Percentiles rank a stretch among this genome's conserved stretches.
phyloP scores from a whole-genome alignment of 2,113 vertebrate species.

The Gadus macrocephalus region DNA sequence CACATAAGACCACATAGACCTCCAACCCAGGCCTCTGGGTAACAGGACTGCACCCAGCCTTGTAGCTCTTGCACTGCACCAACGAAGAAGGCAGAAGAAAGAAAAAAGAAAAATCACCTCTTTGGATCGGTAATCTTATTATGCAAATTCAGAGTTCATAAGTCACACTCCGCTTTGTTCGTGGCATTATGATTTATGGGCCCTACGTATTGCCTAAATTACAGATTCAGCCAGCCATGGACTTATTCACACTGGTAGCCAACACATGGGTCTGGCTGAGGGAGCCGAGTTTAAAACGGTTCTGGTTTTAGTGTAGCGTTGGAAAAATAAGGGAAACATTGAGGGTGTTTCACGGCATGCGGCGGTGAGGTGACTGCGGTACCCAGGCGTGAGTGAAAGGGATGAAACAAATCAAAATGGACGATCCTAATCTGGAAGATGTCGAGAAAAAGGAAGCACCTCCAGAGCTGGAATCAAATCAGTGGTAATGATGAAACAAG shows the following conservation, averaged over 20 bases:
- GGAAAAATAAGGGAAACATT: not conserved
- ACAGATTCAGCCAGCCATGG: conserved; percentile 13
- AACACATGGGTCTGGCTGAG: not conserved
- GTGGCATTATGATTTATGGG: conserved; percentile 56
- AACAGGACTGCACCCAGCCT: too few species aligned
- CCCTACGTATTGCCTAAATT: conserved; percentile 36
- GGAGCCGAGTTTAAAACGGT: not conserved
- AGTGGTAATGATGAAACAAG: conserved; percentile 16
- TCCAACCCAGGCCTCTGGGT: not conserved
- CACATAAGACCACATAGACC: not conserved
- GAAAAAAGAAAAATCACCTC: conserved; percentile 24
- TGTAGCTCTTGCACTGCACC: not conserved
- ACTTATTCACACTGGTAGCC: not conserved
- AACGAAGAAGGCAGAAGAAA: not conserved
- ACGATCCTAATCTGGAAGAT: conserved; percentile 7
- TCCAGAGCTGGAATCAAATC: conserved; percentile 1
- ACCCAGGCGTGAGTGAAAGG: conserved; percentile 13
- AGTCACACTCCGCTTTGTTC: conserved; percentile 54
- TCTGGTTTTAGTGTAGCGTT: conserved; percentile 5
- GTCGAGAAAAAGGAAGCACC: not conserved
- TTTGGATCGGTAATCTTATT: conserved; percentile 59
- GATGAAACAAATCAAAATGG: conserved; percentile 10
- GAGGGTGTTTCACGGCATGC: not conserved
- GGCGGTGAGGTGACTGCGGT: not conserved
- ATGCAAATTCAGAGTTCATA: conserved; percentile 63